Conservation (phyloP, 2,113 vertebrate genomes). For the Thalassoma bifasciatum region DNA sequence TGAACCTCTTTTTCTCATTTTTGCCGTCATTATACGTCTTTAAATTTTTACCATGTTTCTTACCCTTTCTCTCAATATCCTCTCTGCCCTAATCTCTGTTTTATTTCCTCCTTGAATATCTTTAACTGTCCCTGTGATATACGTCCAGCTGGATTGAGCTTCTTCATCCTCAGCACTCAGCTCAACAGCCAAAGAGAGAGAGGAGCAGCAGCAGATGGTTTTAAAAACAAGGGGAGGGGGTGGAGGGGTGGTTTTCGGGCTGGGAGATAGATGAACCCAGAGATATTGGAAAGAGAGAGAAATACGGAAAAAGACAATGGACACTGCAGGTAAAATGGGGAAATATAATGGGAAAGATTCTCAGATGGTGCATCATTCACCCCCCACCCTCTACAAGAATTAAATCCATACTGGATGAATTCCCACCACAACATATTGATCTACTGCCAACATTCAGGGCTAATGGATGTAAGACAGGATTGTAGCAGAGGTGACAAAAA, state of each 20-base stretch:
- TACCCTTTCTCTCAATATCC: not conserved
- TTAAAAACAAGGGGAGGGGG: conserved; percentile 46
- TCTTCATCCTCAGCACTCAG: conserved; percentile 48
- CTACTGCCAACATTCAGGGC: not conserved
- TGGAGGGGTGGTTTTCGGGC: not conserved
- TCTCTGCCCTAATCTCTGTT: conserved; percentile 18
- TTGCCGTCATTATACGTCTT: no score
- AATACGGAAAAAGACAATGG: conserved; percentile 30
- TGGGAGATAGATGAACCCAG: conserved; percentile 29
- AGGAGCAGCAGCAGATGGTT: conserved; percentile 55
- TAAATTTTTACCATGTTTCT: no score
- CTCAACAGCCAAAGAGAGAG: conserved; percentile 54
- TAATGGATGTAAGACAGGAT: no score
- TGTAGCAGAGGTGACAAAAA: no score
- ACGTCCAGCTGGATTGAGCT: conserved; percentile 64
- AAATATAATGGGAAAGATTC: not conserved
- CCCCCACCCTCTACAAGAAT: not conserved
- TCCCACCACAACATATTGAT: not conserved
- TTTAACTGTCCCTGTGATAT: conserved; percentile 54
- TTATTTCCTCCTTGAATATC: not conserved
- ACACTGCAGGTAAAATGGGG: not conserved
- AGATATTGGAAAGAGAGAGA: conserved; percentile 36
- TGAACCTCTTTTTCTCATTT: not conserved
- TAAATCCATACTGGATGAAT: not conserved
- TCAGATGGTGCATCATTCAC: no score